Evolutionary conservation across 1,140 invertebrate species (phyloP).

Genomic region (Drosophila tsacasi): DNA sequence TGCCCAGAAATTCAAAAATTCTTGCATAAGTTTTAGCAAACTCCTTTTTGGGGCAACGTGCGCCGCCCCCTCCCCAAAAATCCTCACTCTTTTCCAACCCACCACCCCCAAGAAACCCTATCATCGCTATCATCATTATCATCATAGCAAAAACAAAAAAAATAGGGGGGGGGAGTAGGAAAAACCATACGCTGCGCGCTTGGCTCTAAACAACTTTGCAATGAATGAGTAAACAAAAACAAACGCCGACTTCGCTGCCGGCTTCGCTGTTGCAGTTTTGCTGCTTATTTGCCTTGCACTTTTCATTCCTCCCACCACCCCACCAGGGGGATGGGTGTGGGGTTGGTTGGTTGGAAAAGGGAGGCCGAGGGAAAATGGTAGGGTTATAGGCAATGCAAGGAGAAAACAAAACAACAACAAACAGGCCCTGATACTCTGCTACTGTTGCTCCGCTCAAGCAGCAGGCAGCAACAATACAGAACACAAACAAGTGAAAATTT

Average conservation of each 20-base stretch:
- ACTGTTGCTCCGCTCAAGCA: slow-evolving; percentile 44
- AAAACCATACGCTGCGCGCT: slow-evolving; percentile 68
- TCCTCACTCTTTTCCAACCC: neutral
- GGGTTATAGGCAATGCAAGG: slow-evolving; percentile 51
- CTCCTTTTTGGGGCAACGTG: slow-evolving; percentile 4
- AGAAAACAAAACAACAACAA: slow-evolving; percentile 73
- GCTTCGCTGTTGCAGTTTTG: slow-evolving; percentile 63
- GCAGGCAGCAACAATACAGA: slow-evolving; percentile 57
- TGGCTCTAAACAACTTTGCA: slow-evolving; percentile 78
- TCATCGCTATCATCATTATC: slow-evolving; percentile 31
- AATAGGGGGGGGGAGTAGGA: slow-evolving; percentile 26
- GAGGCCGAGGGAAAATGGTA: neutral
- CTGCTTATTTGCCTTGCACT: slow-evolving; percentile 75
- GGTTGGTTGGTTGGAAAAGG: neutral
- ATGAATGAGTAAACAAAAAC: slow-evolving; percentile 82
- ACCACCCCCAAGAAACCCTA: slow-evolving; percentile 14
- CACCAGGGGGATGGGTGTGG: slow-evolving; percentile 27
- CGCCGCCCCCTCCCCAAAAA: slow-evolving; percentile 8
- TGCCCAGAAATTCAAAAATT: slow-evolving; percentile 46
- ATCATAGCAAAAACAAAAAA: slow-evolving; percentile 16
- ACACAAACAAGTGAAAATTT: slow-evolving; percentile 51
- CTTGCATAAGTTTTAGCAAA: slow-evolving; percentile 65
- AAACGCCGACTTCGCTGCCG: slow-evolving; percentile 62
- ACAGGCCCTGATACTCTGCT: slow-evolving; percentile 9
- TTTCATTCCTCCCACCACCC: slow-evolving; percentile 55